Evolutionary conservation across 2,113 vertebrate species (phyloP), one percentile per base, ranked within the genome.

Genomic region (Notiomystis cincta): DNA sequence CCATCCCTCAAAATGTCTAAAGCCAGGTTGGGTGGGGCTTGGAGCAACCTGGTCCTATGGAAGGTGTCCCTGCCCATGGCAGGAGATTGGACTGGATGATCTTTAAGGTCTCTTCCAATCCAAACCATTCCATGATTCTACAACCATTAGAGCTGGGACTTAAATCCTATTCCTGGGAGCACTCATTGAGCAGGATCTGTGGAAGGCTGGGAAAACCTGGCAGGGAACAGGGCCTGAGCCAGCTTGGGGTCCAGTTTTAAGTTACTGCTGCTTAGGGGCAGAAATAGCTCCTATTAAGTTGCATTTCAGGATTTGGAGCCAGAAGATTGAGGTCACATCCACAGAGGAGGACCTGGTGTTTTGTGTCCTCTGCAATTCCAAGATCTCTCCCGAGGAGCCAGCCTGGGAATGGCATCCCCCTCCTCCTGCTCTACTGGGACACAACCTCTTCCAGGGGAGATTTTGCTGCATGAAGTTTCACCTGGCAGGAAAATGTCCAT

Each of bases 231-330:
- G 1, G 1, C 2, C 4, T 33, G 58, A 51, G 72, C 28, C 57
- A 89, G n/a, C 57, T 54, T 50, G 2, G 72, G 69, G 64, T 38
- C 69, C 81, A 1, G 35, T 93, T 89, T 92, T 72, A 87, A 57
- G 78, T 91, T 93, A 81, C 90, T 70, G 60, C 35, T 78, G 50
- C 89, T 84, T 42, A 72, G 56, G 89, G 77, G 84, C 87, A 96
- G 93, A 95, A 91, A 96, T 93, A 95, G 93, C 80, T 81, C 69
- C 77, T 89, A 91, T 95, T 95, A 91, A 24, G 56, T 92, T 95
- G 95, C 91, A 82, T 93, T 92, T 67, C 23, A 2, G 0, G 22
- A 56, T 90, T 76, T 85, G 48, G 66, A 96, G 91, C 95, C 95
- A 96, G 75, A 51, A 87, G 73, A 44, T 42, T 92, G 88, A 93